These are phyloP conservation scores for Perdix hodgsoniae DNA, from an alignment of 2,797 vertebrate species.

Conservation along the genomic window DNA sequence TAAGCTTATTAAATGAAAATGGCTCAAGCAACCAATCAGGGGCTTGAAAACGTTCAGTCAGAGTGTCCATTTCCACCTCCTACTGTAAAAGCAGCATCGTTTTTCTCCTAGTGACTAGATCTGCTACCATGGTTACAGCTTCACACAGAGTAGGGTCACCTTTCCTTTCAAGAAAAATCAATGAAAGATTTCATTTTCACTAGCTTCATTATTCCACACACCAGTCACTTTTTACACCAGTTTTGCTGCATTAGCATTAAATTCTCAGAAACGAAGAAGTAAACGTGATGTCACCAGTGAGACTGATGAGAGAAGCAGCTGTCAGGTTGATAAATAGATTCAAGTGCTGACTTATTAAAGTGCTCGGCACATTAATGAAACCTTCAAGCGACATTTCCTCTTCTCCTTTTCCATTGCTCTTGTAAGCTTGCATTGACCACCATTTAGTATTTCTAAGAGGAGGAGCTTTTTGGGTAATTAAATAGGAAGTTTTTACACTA, in stretches of 20 bases:
- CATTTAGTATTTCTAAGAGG: neutral
- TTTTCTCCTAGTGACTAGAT: conserved; percentile 63
- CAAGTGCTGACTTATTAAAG: conserved; percentile 32
- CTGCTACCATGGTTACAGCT: conserved; percentile 70
- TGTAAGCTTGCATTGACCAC: neutral
- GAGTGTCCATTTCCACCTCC: conserved; percentile 86
- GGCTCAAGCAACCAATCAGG: conserved; percentile 82
- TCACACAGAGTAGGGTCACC: conserved; percentile 52
- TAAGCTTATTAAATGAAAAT: conserved; percentile 40
- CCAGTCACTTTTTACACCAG: neutral
- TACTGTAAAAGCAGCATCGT: conserved; percentile 87
- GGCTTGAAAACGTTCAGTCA: conserved; percentile 93
- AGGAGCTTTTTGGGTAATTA: neutral
- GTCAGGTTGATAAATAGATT: conserved; percentile 20
- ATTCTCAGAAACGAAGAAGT: conserved; percentile 35
- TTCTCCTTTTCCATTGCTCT: neutral
- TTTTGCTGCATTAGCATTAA: conserved; percentile 8
- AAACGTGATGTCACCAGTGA: conserved; percentile 8
- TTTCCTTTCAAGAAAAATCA: conserved; percentile 67
- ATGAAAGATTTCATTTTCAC: conserved; percentile 56
- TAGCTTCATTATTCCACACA: neutral
- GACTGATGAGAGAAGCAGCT: neutral
- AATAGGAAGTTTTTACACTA: neutral
- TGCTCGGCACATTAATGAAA: neutral
- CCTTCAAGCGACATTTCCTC: neutral